A percentile compares a stretch with the other conserved stretches of the same genome.
Evolutionary conservation across 2,888 invertebrate species (phyloP).

Genomic region (Atherix ibis): DNA sequence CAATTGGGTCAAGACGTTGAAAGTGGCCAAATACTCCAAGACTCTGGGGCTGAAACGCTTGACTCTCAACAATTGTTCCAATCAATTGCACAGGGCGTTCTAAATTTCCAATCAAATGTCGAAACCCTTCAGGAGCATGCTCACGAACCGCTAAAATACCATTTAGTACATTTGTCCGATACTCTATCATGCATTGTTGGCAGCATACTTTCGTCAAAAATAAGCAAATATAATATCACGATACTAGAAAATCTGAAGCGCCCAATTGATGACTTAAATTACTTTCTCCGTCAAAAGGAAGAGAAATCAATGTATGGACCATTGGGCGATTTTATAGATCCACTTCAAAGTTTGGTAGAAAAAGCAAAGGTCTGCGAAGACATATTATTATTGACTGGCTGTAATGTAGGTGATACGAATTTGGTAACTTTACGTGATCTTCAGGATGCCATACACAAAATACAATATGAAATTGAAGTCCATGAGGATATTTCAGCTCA

Average conservation of each 20-base stretch:
- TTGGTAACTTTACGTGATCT: conserved; percentile 21
- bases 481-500: conserved; percentile 22
- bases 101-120: conserved; percentile 31
- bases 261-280: conserved; percentile 36
- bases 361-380: conserved; percentile 25
- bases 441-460: conserved; percentile 20
- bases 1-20: conserved; percentile 33
- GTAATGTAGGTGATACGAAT: conserved; percentile 20
- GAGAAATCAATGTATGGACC: conserved; percentile 29
- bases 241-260: conserved; percentile 36
- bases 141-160: conserved; percentile 19
- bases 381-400: conserved; percentile 18
- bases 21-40: conserved; percentile 24
- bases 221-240: conserved; percentile 28
- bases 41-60: conserved; percentile 23
- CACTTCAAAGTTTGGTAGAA: conserved; percentile 25
- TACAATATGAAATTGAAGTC: conserved; percentile 27
- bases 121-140: conserved; percentile 20
- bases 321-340: conserved; percentile 26
- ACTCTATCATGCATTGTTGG: conserved; percentile 40
- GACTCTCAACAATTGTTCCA: conserved; percentile 31
- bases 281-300: conserved; percentile 31
- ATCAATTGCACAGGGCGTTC: conserved; percentile 29
- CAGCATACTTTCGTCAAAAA: conserved; percentile 36
- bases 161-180: conserved; percentile 34